phyloP scores from a whole-genome alignment of 1,140 invertebrate genomes.

The Anoplolepis gracilipes region DNA sequence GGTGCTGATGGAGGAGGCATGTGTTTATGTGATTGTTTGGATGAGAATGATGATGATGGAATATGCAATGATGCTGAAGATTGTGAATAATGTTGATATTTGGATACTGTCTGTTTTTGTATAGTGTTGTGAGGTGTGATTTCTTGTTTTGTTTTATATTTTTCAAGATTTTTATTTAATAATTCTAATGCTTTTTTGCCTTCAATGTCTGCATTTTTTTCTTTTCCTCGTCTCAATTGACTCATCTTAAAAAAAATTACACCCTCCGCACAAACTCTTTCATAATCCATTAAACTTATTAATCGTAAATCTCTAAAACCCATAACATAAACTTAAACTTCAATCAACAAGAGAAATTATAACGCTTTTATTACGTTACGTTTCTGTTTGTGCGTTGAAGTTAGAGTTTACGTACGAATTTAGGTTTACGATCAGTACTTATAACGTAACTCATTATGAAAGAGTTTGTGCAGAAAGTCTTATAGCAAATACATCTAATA shows the following conservation, averaged over 20 bases:
- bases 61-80: not conserved
- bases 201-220: not conserved
- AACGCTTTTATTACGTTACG: too few relatives aligned
- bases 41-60: not conserved
- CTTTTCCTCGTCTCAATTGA: not conserved
- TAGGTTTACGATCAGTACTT: too few relatives aligned
- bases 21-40: not conserved
- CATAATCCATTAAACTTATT: too few relatives aligned
- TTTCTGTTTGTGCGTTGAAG: too few relatives aligned
- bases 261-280: too few relatives aligned
- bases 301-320: too few relatives aligned
- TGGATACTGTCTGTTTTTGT: not conserved
- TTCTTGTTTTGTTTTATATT: constrained; percentile 14
- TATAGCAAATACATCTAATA: too few relatives aligned
- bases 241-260: constrained; percentile 1
- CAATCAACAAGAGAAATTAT: too few relatives aligned
- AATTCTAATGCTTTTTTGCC: not conserved
- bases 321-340: too few relatives aligned
- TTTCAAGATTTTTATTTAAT: not conserved
- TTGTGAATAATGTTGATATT: not conserved
- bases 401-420: too few relatives aligned
- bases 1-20: not conserved
- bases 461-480: too few relatives aligned
- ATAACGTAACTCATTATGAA: too few relatives aligned
- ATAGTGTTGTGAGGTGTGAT: not conserved